Conservation (phyloP, 2,797 vertebrate species). For the Typhlichthys eigenmanni region DNA sequence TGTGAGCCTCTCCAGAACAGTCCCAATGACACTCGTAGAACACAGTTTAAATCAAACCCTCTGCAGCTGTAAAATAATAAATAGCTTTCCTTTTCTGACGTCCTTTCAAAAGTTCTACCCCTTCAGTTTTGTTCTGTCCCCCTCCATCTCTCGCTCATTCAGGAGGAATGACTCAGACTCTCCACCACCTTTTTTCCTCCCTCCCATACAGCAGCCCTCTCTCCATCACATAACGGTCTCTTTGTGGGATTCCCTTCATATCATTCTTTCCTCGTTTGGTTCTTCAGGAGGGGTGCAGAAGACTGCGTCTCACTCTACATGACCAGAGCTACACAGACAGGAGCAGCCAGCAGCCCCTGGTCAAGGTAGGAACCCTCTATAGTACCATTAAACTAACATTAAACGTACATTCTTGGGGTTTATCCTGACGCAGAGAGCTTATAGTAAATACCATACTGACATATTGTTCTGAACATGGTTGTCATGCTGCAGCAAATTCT, state of each 20-base stretch:
- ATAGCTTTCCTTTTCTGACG: slow-evolving; percentile 54
- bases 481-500: no score
- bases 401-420: not conserved
- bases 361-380: slow-evolving; percentile 75
- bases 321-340: slow-evolving; percentile 68
- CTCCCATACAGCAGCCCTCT: slow-evolving; percentile 56
- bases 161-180: slow-evolving; percentile 73
- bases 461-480: not conserved
- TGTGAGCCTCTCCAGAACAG: slow-evolving; percentile 48
- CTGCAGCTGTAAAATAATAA: slow-evolving; percentile 54
- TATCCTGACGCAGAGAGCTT: not conserved
- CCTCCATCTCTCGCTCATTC: slow-evolving; percentile 21
- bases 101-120: slow-evolving; percentile 6
- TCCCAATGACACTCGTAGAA: slow-evolving; percentile 60
- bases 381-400: not conserved
- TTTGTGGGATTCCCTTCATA: slow-evolving; percentile 57
- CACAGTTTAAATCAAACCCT: slow-evolving; percentile 67
- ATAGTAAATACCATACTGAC: not conserved
- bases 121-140: slow-evolving; percentile 21
- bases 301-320: slow-evolving; percentile 85
- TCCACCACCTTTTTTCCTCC: slow-evolving; percentile 60
- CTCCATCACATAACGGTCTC: slow-evolving; percentile 68
- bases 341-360: slow-evolving; percentile 68
- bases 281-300: slow-evolving; percentile 79
- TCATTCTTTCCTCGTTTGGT: slow-evolving; percentile 32